Conservation (phyloP, 2,888 invertebrate genomes). For the Microctonus aethiopoides region DNA sequence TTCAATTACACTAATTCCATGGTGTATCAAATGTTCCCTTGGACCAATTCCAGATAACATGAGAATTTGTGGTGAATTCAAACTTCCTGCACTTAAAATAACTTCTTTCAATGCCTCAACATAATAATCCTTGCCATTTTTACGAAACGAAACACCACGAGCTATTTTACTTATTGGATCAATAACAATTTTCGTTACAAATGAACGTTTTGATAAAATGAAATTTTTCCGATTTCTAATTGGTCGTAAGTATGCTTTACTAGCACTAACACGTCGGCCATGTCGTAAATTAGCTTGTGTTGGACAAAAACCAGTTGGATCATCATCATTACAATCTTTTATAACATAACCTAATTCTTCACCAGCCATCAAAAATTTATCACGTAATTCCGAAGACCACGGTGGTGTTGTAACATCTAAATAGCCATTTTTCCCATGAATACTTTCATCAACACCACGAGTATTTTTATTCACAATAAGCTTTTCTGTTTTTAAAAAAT, state of each 20-base stretch:
- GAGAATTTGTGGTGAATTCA: constrained; percentile 86
- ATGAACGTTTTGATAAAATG: constrained; percentile 76
- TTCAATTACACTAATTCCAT: constrained; percentile 73
- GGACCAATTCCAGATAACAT: constrained; percentile 89
- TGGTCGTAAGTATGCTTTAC: constrained; percentile 82
- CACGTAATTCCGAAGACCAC: constrained; percentile 73
- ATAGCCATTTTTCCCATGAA: constrained; percentile 76
- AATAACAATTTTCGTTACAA: constrained; percentile 77
- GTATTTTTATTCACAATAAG: constrained; percentile 56
- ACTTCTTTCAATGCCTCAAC: constrained; percentile 78
- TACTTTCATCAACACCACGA: constrained; percentile 65
- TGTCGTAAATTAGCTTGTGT: constrained; percentile 78
- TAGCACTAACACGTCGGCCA: constrained; percentile 82
- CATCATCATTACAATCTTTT: constrained; percentile 78
- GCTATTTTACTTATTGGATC: constrained; percentile 73
- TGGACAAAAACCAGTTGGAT: constrained; percentile 74
- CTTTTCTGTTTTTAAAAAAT: constrained; percentile 84
- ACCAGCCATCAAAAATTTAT: constrained; percentile 76
- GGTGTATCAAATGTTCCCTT: constrained; percentile 70
- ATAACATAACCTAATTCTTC: constrained; percentile 76
- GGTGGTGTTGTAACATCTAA: constrained; percentile 77
- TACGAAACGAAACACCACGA: constrained; percentile 77
- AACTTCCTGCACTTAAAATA: constrained; percentile 82
- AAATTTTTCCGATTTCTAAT: constrained; percentile 75
- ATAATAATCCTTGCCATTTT: constrained; percentile 70